A percentile compares a stretch with the other conserved stretches of the same genome.
These are phyloP conservation scores for Sterna hirundo DNA, from an alignment of 2,113 vertebrate genomes.

Conservation along the genomic window DNA sequence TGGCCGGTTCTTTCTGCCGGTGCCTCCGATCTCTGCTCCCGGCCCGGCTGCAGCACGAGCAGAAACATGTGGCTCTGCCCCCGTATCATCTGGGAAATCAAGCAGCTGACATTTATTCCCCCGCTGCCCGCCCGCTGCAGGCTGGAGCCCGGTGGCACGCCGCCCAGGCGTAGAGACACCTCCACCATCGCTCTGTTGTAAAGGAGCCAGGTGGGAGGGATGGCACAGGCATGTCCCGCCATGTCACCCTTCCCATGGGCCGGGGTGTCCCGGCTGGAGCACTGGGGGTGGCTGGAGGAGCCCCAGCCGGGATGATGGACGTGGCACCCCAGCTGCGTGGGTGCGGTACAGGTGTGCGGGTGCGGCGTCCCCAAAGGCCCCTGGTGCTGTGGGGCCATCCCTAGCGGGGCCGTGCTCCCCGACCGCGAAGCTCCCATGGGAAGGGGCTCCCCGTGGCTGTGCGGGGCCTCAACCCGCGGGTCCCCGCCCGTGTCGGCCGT, in stretches of 20 bases:
- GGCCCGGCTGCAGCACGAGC: neutral
- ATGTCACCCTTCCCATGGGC: neutral
- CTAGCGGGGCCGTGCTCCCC: neutral
- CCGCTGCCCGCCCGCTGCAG: neutral
- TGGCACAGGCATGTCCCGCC: neutral
- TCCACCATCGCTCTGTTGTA: neutral
- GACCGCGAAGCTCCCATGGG: neutral
- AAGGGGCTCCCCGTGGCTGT: neutral
- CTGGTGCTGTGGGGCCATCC: too few species aligned
- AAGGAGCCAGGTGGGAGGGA: neutral
- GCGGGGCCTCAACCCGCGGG: too few species aligned
- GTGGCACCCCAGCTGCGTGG: neutral
- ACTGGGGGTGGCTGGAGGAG: too few species aligned
- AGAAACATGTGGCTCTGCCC: neutral
- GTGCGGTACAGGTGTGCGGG: neutral
- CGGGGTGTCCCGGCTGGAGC: too few species aligned
- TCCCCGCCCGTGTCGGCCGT: neutral
- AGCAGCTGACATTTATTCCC: too few species aligned
- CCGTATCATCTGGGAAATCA: neutral
- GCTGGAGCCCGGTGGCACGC: neutral
- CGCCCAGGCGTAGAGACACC: neutral
- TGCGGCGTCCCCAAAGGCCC: too few species aligned
- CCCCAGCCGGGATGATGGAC: neutral
- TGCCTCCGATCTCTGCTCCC: too few species aligned
- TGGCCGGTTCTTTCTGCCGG: accelerated